These are phyloP conservation scores for Drosophila truncata DNA, from an alignment of 1,140 invertebrate species.

Conservation along the genomic window DNA sequence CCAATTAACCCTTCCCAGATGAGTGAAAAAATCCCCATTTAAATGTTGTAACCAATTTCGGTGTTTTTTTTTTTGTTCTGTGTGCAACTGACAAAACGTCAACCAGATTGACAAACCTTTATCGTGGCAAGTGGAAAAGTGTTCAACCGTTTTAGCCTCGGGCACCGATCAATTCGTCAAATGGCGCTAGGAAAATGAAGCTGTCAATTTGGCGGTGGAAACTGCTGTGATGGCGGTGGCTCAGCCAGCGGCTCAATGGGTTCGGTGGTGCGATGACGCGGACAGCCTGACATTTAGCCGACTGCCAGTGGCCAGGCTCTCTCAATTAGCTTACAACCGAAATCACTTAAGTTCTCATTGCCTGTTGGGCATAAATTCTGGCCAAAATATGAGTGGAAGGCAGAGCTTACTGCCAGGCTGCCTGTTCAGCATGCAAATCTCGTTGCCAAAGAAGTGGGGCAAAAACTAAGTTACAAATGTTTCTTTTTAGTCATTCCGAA, in stretches of 20 bases:
- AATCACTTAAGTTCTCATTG: constrained; percentile 56
- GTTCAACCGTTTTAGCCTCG: constrained; percentile 31
- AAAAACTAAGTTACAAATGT: constrained; percentile 59
- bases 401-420: constrained; percentile 33
- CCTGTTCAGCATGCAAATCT: constrained; percentile 54
- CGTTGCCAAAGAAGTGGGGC: constrained; percentile 59
- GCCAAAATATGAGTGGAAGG: constrained; percentile 58
- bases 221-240: constrained; percentile 18
- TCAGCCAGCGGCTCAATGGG: constrained; percentile 5
- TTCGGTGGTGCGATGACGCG: constrained; percentile 24
- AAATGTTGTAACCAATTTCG: neutral
- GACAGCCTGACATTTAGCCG: constrained; percentile 26
- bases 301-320: constrained; percentile 27
- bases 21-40: neutral
- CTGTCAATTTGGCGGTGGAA: constrained; percentile 33
- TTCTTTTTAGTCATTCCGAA: constrained; percentile 33
- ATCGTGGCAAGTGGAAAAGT: constrained; percentile 24
- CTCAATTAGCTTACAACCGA: constrained; percentile 64
- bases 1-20: neutral
- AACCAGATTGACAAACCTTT: constrained; percentile 48
- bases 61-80: neutral
- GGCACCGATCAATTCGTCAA: constrained; percentile 43
- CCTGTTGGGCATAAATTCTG: constrained; percentile 63
- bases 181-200: constrained; percentile 53
- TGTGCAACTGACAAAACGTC: constrained; percentile 19